Base-by-base conservation (phyloP, 2,888 invertebrate species). In the Andrena camellia region DNA sequence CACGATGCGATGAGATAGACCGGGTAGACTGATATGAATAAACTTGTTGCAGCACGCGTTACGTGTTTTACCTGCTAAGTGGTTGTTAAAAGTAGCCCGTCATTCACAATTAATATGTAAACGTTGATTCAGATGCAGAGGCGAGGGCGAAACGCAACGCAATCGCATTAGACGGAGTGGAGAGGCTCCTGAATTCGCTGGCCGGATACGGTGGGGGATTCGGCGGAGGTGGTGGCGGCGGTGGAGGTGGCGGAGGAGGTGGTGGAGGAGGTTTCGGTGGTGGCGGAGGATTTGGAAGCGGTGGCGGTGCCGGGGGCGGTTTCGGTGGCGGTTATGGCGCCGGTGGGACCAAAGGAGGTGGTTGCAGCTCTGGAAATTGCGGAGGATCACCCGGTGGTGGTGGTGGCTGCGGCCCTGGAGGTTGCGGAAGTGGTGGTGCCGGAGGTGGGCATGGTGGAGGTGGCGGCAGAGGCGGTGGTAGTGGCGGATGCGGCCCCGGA, bases 101-200 rank as follows among this genome's bases (percentile, higher is more conserved):
- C 17, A 1, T n/a, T 31, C 7, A 6, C n/a, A 5, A 13, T 50
- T 26, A 13, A 33, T 23, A 4, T 17, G 8, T 31, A 13, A 50
- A 48, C 54, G n/a, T 59, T 23, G n/a, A 2, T 42, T 71, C 71
- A 70, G 74, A n/a, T 2, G 80, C 67, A 13, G 82, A 76, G 8
- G 2, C 0, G 1, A 72, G 82, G 31, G 59, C 6, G 64, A 81
- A 63, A 48, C 81, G 71, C 10, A 52, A 33, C 8, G 60, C 77
- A 0, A 35, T 52, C 0, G 66, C 86, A 0, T 86, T 70, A 69
- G 80, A 84, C 0, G 84, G 85, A 35, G 78, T 81, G 10, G 83
- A 85, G 54, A 81, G 85, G 57, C 88, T 89, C 0, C 62, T 89
- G 2, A 85, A 86, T 50, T 85, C 91, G 17, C 17, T 77, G 2